phyloP scores from a whole-genome alignment of 1,140 invertebrate species.

The Brachionus sp. region DNA sequence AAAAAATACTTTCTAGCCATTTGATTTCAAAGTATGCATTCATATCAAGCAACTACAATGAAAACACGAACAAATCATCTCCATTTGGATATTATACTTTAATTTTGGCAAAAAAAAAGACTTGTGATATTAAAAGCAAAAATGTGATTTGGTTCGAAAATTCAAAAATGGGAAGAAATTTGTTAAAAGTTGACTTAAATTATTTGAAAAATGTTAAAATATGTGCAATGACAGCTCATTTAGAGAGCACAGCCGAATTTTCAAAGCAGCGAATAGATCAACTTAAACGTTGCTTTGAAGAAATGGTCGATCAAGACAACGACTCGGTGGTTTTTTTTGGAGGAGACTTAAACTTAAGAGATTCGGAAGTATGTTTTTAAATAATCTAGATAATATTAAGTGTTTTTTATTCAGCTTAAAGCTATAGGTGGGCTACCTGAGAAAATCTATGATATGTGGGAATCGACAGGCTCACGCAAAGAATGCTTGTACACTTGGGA shows the following conservation, averaged over 20 bases:
- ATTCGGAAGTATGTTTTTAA: conserved; percentile 62
- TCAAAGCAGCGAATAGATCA: conserved; percentile 60
- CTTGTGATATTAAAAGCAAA: conserved; percentile 57
- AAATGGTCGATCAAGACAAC: conserved; percentile 52
- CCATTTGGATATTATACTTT: conserved; percentile 1
- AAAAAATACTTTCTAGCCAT: conserved; percentile 49
- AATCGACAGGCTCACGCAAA: conserved; percentile 61
- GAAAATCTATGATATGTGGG: conserved; percentile 63
- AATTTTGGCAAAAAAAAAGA: conserved; percentile 60
- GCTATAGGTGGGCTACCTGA: conserved; percentile 59
- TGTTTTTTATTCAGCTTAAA: conserved; percentile 53
- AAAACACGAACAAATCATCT: not conserved
- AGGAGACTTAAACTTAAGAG: conserved; percentile 65
- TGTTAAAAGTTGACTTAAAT: conserved; percentile 60
- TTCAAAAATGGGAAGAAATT: conserved; percentile 63
- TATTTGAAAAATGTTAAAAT: conserved; percentile 60
- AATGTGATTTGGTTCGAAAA: conserved; percentile 59
- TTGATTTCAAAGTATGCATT: conserved; percentile 47
- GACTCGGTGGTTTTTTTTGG: conserved; percentile 63
- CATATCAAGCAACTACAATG: conserved; percentile 54
- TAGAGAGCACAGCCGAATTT: conserved; percentile 64
- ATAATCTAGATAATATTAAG: not conserved
- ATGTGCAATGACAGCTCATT: conserved; percentile 63
- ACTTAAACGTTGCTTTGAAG: conserved; percentile 58
- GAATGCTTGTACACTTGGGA: conserved; percentile 66